phyloP scores from a whole-genome alignment of 2,888 invertebrate genomes.

The Hydrotaea cyrtoneurina region DNA sequence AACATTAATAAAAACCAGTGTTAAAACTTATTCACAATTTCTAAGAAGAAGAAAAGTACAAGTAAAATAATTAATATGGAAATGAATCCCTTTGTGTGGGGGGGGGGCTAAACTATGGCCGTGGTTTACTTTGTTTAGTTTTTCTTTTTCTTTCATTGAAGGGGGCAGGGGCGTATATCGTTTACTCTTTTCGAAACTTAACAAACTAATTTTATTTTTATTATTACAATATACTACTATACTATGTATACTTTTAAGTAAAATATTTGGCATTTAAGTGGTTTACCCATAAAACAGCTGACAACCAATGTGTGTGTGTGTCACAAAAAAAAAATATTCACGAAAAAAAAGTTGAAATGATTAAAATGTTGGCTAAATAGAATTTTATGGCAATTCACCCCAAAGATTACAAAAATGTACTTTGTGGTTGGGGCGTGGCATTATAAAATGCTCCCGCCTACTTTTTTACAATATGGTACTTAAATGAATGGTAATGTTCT shows the following conservation, averaged over 20 bases:
- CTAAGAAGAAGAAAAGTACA: too few species aligned
- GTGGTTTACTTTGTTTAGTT: slow-evolving; percentile 29
- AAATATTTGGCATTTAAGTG: slow-evolving; percentile 56
- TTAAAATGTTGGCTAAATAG: neutral
- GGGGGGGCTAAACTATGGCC: slow-evolving; percentile 27
- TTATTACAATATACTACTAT: slow-evolving; percentile 36
- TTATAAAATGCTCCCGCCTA: too few species aligned
- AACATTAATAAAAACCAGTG: slow-evolving; percentile 3
- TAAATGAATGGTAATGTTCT: too few species aligned
- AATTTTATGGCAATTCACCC: too few species aligned
- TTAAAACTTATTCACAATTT: neutral
- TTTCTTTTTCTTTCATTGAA: too few species aligned
- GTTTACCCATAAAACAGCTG: neutral
- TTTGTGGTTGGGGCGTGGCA: too few species aligned
- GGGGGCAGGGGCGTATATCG: neutral
- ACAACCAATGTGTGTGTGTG: neutral
- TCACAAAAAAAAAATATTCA: neutral
- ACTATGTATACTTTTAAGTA: slow-evolving; percentile 44
- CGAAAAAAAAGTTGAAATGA: neutral
- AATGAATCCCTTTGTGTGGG: slow-evolving; percentile 46
- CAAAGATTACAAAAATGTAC: too few species aligned
- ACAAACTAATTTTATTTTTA: slow-evolving; percentile 26
- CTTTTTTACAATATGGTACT: too few species aligned
- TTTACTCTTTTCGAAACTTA: slow-evolving; percentile 32
- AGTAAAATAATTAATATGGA: slow-evolving; percentile 18